Evolutionary conservation across 2,113 vertebrate species (phyloP), one percentile per base, ranked within the genome.

Genomic region (Ceyx cyanopectus): DNA sequence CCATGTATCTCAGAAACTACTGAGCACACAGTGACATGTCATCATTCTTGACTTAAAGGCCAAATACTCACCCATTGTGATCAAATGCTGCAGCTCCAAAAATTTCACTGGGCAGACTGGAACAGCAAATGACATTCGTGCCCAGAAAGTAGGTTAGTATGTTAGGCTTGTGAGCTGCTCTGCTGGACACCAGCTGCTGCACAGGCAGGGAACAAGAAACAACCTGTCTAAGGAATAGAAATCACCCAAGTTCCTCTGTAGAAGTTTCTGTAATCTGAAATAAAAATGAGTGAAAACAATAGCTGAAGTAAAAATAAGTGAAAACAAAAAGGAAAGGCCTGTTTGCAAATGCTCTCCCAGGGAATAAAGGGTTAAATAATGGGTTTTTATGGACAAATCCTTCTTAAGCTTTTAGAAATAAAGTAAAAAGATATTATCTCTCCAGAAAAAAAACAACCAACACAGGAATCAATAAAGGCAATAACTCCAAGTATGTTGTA

Each of bases 121-220:
- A 69, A 32, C 12, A 81, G 77, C 37, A 68, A 68, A 40, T 41
- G 48, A 48, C 3, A 2, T 12, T 34, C 14, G 0, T 61, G 21
- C 29, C 30, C 66, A n/a, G 54, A 68, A 96, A 92, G 70, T 94
- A 66, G 94, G 91, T 92, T 76, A 92, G 91, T 92, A 1, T 96
- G 89, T 91, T 53, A 24, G 77, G 43, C 88, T 90, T 16, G 2
- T 7, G 80, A 70, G 79, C 90, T 85, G 50, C 61, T 68, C 40
- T 53, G 58, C 29, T 17, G 24, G 51, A n/a, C 81, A 68, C 79
- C 85, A 75, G 90, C 92, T 92, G 93, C 90, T 85, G 24, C 51
- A 17, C 73, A 58, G 30, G 72, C 72, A 65, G 50, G 48, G 75
- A 84, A 34, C 40, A 67, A 61, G 65, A 51, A 85, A 18, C 41